A percentile compares a stretch with the other conserved stretches of the same genome.
Evolutionary conservation across 2,797 vertebrate genomes (phyloP).

Genomic region (Scleropages formosus): DNA sequence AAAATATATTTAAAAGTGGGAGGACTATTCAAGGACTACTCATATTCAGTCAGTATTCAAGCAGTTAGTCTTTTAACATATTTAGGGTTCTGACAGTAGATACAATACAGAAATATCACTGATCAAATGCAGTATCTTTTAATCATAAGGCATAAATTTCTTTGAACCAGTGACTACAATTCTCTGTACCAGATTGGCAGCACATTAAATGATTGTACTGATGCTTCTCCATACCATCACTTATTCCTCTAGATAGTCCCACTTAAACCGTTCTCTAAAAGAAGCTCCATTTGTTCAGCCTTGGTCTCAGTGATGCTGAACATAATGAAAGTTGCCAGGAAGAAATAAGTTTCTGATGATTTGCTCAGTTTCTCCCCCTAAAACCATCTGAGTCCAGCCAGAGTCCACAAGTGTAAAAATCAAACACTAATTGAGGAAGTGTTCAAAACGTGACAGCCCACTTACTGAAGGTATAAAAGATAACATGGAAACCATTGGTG

Average conservation of each 20-base stretch:
- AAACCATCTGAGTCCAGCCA: neutral
- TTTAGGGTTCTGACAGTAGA: neutral
- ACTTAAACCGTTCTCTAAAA: conserved; percentile 1
- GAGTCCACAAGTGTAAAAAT: neutral
- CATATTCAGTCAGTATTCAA: neutral
- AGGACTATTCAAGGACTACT: neutral
- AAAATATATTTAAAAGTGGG: conserved; percentile 19
- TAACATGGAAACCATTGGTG: conserved; percentile 14
- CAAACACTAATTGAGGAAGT: neutral
- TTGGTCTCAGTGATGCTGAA: neutral
- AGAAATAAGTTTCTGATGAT: neutral
- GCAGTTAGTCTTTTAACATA: neutral
- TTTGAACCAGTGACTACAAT: neutral
- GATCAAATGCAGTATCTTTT: neutral
- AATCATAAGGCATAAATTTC: neutral
- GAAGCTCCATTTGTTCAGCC: neutral
- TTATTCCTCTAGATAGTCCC: neutral
- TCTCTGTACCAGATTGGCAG: neutral
- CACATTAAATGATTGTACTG: neutral
- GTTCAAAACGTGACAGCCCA: neutral
- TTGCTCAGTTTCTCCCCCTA: neutral
- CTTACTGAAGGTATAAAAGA: conserved; percentile 16
- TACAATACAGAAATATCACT: neutral
- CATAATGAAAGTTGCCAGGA: neutral
- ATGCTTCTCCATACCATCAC: neutral